These are phyloP conservation scores for Mimachlamys varia DNA, from an alignment of 2,888 invertebrate species.

Conservation along the genomic window DNA sequence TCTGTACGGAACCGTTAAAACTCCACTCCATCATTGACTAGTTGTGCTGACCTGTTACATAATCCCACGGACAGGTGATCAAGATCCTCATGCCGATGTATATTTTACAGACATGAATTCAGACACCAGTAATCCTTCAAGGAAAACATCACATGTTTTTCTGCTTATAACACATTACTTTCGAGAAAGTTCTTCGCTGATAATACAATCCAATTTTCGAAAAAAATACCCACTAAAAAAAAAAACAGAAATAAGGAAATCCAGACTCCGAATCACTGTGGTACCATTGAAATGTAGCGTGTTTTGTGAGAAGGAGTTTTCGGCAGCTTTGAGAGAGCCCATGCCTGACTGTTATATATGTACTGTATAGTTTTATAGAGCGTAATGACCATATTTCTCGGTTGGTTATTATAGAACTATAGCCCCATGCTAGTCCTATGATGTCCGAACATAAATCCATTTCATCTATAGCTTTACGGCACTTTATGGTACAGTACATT, in stretches of 20 bases:
- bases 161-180: not conserved
- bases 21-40: too few species aligned
- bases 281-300: not conserved
- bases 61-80: not conserved
- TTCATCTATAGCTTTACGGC: slow-evolving; percentile 52
- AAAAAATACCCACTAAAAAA: not conserved
- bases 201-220: not conserved
- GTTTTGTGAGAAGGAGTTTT: not conserved
- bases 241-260: not conserved
- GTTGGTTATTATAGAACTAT: slow-evolving; percentile 6
- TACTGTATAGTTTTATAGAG: slow-evolving; percentile 41
- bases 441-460: slow-evolving; percentile 40
- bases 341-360: slow-evolving; percentile 5
- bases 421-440: slow-evolving; percentile 39
- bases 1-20: too few species aligned
- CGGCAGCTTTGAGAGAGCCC: not conserved
- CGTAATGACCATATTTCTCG: slow-evolving; percentile 21
- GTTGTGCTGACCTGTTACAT: not conserved
- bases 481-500: slow-evolving; percentile 55
- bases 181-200: not conserved
- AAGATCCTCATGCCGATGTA: too few species aligned
- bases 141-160: not conserved
- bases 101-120: not conserved
- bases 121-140: not conserved
- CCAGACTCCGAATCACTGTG: not conserved